phyloP scores from a whole-genome alignment of 2,113 vertebrate species.

The Genyomyrus donnyi region DNA sequence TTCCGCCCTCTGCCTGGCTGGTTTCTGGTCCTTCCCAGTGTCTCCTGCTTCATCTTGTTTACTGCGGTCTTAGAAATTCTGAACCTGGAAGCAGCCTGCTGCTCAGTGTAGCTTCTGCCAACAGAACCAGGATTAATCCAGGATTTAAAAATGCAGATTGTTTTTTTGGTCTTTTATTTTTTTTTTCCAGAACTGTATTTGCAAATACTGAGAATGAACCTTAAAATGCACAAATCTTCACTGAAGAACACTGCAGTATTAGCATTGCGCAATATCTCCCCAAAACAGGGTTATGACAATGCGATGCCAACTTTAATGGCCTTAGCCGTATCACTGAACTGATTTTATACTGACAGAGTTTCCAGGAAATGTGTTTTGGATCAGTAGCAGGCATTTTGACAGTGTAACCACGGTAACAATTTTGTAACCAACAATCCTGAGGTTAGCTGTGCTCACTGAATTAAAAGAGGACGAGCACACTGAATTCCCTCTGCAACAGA shows the following conservation, averaged over 20 bases:
- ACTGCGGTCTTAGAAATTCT: no score
- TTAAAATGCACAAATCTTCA: not conserved
- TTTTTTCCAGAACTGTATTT: not conserved
- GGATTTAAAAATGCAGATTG: no score
- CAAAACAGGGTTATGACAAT: conserved; percentile 7
- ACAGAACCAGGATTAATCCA: no score
- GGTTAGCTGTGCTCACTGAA: not conserved
- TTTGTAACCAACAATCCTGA: not conserved
- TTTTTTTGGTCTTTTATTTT: no score
- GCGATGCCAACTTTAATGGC: not conserved
- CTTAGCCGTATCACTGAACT: not conserved
- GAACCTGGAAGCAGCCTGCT: no score
- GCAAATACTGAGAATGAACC: not conserved
- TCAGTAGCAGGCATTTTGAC: not conserved
- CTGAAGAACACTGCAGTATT: not conserved
- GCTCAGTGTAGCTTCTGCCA: no score
- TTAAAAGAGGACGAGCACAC: not conserved
- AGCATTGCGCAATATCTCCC: not conserved
- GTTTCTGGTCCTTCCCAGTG: no score
- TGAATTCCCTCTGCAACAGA: not conserved
- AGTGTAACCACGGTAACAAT: not conserved
- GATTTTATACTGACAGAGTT: not conserved
- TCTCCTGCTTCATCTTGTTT: no score
- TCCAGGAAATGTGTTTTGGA: not conserved
- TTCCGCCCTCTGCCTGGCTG: no score